These are phyloP conservation scores for Arnoldichthys spilopterus DNA, from an alignment of 2,797 vertebrate species.

Conservation along the genomic window DNA sequence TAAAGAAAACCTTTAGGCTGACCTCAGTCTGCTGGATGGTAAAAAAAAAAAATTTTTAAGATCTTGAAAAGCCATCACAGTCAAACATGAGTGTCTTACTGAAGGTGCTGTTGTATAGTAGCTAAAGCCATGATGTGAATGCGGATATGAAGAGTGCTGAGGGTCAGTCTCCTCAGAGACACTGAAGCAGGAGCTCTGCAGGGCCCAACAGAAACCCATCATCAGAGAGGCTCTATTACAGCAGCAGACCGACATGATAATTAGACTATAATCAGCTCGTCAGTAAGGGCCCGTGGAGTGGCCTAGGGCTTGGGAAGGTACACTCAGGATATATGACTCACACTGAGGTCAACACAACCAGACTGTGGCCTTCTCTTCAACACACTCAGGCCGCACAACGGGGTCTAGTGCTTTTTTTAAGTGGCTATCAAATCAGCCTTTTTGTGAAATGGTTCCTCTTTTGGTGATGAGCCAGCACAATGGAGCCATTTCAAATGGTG, in stretches of 20 bases:
- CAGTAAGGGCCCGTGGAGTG: conserved; percentile 36
- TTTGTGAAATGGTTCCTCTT: conserved; percentile 49
- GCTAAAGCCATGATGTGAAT: conserved; percentile 23
- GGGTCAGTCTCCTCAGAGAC: conserved; percentile 45
- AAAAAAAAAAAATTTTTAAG: conserved; percentile 3
- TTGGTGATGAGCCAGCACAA: conserved; percentile 41
- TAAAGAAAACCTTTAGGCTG: conserved; percentile 6
- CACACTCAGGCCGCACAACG: conserved; percentile 30
- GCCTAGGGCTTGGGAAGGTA: conserved; percentile 41
- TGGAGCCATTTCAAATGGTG: conserved; percentile 16
- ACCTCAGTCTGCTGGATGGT: neutral
- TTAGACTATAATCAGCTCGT: conserved; percentile 44
- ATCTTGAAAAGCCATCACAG: neutral
- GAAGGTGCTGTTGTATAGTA: conserved; percentile 6
- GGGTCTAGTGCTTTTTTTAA: conserved; percentile 45
- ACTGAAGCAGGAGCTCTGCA: conserved; percentile 21
- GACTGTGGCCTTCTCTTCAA: conserved; percentile 46
- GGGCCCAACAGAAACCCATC: conserved; percentile 45
- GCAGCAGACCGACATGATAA: conserved; percentile 43
- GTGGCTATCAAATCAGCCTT: conserved; percentile 44
- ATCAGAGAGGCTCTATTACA: conserved; percentile 49
- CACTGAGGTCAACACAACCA: conserved; percentile 46
- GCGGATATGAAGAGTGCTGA: conserved; percentile 18
- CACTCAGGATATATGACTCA: conserved; percentile 39
- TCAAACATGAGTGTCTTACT: conserved; percentile 29